A percentile compares a stretch with the other conserved stretches of the same genome.
Evolutionary conservation across 2,797 vertebrate genomes (phyloP).

Genomic region (Pachyuromys duprasi): DNA sequence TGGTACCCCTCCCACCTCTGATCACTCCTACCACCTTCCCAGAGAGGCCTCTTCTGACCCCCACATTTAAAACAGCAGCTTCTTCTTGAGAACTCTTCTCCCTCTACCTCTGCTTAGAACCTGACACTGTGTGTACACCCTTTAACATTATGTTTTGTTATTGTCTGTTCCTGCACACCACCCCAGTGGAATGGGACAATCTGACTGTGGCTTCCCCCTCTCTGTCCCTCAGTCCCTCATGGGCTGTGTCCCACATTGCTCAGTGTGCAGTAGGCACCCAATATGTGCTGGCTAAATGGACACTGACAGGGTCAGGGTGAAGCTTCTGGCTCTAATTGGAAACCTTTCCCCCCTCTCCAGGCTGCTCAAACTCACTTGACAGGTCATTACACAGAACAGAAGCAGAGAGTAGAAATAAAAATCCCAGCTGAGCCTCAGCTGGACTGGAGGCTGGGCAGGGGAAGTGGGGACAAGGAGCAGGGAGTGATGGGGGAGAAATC

Average conservation of each 20-base stretch:
- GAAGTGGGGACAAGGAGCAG: not conserved
- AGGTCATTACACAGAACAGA: not conserved
- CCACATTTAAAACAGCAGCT: not conserved
- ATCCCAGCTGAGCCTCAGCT: not conserved
- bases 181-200: not conserved
- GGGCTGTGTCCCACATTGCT: not conserved
- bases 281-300: not conserved
- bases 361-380: not conserved
- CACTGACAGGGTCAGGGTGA: not conserved
- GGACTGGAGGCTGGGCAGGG: not conserved
- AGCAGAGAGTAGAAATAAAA: not conserved
- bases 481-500: not conserved
- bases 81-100: not conserved
- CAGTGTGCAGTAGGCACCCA: not conserved
- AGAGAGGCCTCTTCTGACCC: not conserved
- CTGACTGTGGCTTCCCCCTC: not conserved
- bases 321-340: not conserved
- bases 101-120: not conserved
- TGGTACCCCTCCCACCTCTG: not conserved
- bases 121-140: rapidly evolving
- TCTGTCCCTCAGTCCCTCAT: not conserved
- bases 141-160: not conserved
- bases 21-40: not conserved
- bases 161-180: not conserved
- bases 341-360: not conserved